These are phyloP conservation scores for Stegastes partitus DNA, from an alignment of 2,113 vertebrate species.

Conservation along the genomic window DNA sequence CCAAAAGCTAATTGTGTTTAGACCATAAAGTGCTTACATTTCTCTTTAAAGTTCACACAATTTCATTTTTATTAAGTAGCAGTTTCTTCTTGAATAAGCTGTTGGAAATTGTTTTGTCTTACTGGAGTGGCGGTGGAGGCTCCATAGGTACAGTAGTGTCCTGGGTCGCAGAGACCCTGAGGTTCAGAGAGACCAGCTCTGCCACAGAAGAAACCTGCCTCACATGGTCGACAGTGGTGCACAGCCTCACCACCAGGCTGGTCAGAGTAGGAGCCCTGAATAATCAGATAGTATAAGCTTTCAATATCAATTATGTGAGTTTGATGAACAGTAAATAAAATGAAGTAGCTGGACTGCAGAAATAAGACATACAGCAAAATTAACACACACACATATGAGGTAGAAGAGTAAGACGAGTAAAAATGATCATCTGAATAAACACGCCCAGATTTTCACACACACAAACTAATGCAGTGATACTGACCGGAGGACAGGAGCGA, in stretches of 20 bases:
- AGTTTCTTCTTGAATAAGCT: background rate
- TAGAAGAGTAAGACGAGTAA: no score
- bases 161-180: slow-evolving; percentile 85
- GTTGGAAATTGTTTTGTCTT: slow-evolving; percentile 39
- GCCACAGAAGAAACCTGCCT: slow-evolving; percentile 88
- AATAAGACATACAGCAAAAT: background rate
- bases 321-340: background rate
- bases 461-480: slow-evolving; percentile 55
- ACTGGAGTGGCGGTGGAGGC: slow-evolving; percentile 87
- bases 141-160: slow-evolving; percentile 86
- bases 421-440: background rate
- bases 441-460: slow-evolving; percentile 4
- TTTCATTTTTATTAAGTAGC: background rate
- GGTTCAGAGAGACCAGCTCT: slow-evolving; percentile 83
- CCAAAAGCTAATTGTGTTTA: no score
- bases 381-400: background rate
- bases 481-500: slow-evolving; percentile 86
- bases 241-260: slow-evolving; percentile 72
- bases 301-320: background rate
- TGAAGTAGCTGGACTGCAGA: background rate
- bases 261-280: slow-evolving; percentile 86
- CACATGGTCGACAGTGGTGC: slow-evolving; percentile 86
- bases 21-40: background rate
- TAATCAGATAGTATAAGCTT: slow-evolving; percentile 6
- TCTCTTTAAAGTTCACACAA: no score